Evolutionary conservation across 2,113 vertebrate species (phyloP).

Genomic region (Oenanthe oenanthe): DNA sequence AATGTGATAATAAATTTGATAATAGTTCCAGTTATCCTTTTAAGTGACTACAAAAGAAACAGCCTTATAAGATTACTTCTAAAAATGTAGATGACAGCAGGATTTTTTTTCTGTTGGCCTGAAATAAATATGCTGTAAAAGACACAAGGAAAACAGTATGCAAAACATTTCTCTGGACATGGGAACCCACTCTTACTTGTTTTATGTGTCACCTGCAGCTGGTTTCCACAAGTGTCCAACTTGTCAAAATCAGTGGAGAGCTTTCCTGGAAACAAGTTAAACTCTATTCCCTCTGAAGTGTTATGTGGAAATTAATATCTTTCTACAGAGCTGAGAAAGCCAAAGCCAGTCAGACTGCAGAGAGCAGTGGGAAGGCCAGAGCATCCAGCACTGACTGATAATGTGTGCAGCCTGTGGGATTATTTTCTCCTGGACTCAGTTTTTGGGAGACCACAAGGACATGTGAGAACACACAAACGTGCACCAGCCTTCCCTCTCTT

Average conservation of each 20-base stretch:
- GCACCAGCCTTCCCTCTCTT: background rate
- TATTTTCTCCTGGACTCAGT: background rate
- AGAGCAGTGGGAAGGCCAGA: background rate
- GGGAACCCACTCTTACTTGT: background rate
- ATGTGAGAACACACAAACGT: accelerated
- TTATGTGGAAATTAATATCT: background rate
- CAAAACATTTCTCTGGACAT: background rate
- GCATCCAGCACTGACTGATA: background rate
- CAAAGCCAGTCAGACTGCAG: background rate
- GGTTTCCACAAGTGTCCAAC: background rate
- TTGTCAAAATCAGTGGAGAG: background rate
- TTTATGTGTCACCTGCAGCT: background rate
- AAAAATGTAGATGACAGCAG: background rate
- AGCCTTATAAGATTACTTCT: background rate
- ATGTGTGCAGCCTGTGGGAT: background rate
- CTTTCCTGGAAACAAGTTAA: background rate
- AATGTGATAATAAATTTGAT: slow-evolving; percentile 50
- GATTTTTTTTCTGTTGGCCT: background rate
- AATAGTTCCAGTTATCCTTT: background rate
- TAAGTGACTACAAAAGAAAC: background rate
- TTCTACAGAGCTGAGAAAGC: slow-evolving; percentile 7
- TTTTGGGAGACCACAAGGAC: background rate
- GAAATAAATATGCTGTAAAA: background rate
- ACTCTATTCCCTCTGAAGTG: background rate
- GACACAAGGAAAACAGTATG: background rate